These are phyloP conservation scores for Ridgeia piscesae DNA, from an alignment of 1,140 invertebrate genomes.

Conservation along the genomic window DNA sequence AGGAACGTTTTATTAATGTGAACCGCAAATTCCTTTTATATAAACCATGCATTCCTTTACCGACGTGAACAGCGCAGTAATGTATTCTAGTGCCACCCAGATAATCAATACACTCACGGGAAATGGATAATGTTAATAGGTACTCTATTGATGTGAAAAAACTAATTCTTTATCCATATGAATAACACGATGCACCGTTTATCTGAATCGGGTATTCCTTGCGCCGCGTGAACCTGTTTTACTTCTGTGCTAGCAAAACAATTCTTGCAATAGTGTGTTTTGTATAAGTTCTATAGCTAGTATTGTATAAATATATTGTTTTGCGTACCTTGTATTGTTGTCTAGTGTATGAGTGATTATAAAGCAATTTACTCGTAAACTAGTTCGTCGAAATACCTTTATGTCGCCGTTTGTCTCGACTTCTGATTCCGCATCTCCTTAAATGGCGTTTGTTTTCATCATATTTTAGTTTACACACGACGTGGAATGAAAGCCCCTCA, in stretches of 20 bases:
- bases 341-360: too few species aligned
- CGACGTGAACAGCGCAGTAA: neutral
- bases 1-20: neutral
- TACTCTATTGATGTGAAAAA: neutral
- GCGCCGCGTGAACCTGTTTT: neutral
- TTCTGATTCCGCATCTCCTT: too few species aligned
- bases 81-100: neutral
- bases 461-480: too few species aligned
- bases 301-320: too few species aligned
- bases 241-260: neutral
- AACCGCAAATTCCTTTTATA: neutral
- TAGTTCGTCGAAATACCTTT: too few species aligned
- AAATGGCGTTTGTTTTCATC: too few species aligned
- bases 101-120: neutral
- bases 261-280: too few species aligned
- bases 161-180: neutral
- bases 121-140: neutral
- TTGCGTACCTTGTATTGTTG: too few species aligned
- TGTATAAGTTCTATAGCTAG: too few species aligned
- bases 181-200: neutral
- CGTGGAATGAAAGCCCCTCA: too few species aligned
- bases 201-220: neutral
- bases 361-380: too few species aligned
- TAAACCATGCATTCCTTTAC: neutral
- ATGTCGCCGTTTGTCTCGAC: too few species aligned